These are phyloP conservation scores for Pedionomus torquatus DNA, from an alignment of 2,113 vertebrate genomes.

Conservation along the genomic window DNA sequence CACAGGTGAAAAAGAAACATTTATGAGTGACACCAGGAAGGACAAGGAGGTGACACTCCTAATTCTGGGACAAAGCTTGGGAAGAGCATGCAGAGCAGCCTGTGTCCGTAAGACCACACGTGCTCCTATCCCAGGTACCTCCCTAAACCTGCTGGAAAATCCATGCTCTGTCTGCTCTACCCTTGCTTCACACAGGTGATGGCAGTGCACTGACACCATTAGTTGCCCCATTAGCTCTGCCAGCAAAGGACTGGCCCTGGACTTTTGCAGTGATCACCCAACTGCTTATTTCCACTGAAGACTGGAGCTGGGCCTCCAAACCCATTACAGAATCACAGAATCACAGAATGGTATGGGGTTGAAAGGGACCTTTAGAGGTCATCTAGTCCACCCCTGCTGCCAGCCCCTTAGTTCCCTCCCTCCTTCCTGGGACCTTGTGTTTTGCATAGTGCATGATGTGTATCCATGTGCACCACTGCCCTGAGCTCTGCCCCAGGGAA, in stretches of 20 bases:
- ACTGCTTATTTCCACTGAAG: not conserved
- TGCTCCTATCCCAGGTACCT: not conserved
- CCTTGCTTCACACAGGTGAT: not conserved
- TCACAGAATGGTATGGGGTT: no score
- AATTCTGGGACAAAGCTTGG: not conserved
- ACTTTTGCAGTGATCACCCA: not conserved
- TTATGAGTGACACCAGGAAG: not conserved
- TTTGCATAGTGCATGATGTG: not conserved
- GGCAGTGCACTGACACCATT: not conserved
- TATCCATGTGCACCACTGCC: fast-evolving
- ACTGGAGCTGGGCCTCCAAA: not conserved
- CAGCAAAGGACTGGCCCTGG: not conserved
- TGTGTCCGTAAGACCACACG: not conserved
- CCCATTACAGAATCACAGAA: not conserved
- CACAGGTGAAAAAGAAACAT: not conserved
- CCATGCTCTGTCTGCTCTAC: not conserved
- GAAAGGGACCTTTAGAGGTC: no score
- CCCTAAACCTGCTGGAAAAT: not conserved
- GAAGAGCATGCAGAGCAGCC: not conserved
- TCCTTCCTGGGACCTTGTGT: not conserved
- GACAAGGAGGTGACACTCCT: not conserved
- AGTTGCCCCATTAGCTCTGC: not conserved
- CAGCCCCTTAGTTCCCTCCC: not conserved
- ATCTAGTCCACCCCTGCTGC: not conserved
- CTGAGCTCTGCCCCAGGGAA: not conserved